Percentiles rank a stretch among this genome's conserved stretches.
Evolutionary conservation across 2,797 vertebrate genomes (phyloP).

Genomic region (Macropodus opercularis): DNA sequence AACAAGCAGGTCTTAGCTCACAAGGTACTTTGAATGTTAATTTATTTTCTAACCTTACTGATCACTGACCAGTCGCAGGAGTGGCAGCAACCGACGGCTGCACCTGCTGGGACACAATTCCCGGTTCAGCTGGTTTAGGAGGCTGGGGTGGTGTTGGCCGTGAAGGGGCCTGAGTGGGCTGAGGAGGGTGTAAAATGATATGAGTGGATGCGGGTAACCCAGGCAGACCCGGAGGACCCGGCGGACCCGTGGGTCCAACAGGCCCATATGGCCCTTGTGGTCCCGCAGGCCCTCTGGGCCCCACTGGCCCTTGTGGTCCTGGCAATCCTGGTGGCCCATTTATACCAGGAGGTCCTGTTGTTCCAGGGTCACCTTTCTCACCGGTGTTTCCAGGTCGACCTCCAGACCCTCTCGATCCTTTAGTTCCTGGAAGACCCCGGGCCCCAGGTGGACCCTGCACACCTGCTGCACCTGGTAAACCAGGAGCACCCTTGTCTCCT

Average conservation of each 20-base stretch:
- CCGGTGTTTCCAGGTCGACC: slow-evolving; percentile 90
- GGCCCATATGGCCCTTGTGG: slow-evolving; percentile 87
- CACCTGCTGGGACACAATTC: slow-evolving; percentile 79
- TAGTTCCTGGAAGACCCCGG: slow-evolving; percentile 87
- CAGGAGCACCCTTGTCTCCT: slow-evolving; percentile 89
- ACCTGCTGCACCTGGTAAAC: slow-evolving; percentile 85
- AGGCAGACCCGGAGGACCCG: slow-evolving; percentile 87
- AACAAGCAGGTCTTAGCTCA: slow-evolving; percentile 3
- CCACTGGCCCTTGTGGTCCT: slow-evolving; percentile 88
- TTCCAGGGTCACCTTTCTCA: slow-evolving; percentile 89
- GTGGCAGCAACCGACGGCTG: slow-evolving; percentile 63
- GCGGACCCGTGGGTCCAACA: slow-evolving; percentile 87
- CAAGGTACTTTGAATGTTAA: background rate
- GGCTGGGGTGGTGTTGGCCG: slow-evolving; percentile 34
- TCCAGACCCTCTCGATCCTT: slow-evolving; percentile 91
- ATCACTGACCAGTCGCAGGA: slow-evolving; percentile 67
- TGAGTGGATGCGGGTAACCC: slow-evolving; percentile 78
- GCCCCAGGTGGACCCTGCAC: slow-evolving; percentile 88
- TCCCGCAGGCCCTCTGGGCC: slow-evolving; percentile 87
- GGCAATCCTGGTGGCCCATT: slow-evolving; percentile 86
- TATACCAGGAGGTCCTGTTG: slow-evolving; percentile 85
- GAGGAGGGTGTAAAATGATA: slow-evolving; percentile 17
- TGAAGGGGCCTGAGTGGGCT: slow-evolving; percentile 52
- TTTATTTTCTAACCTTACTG: background rate
- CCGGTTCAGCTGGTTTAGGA: slow-evolving; percentile 61